Percentiles rank a stretch among this genome's conserved stretches.
These are phyloP conservation scores for Phasia obesa DNA, from an alignment of 2,888 invertebrate genomes.

Conservation along the genomic window DNA sequence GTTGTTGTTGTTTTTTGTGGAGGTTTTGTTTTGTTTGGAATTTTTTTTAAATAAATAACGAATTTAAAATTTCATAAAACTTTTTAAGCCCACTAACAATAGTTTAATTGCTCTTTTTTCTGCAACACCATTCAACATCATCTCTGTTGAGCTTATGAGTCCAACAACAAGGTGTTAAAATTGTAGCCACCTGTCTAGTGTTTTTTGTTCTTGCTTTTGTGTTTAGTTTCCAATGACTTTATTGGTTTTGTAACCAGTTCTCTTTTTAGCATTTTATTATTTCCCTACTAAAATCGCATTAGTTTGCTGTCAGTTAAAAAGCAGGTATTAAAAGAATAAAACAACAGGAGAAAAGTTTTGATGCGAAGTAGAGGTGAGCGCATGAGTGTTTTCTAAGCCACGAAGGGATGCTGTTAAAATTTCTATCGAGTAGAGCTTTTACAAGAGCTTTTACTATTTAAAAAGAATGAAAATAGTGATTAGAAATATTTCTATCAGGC, in stretches of 20 bases:
- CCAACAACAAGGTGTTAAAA: constrained; percentile 48
- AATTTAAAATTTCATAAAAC: constrained; percentile 40
- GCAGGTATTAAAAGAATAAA: constrained; percentile 17
- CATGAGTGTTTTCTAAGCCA: not conserved
- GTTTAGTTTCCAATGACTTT: constrained; percentile 32
- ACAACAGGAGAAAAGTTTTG: not conserved
- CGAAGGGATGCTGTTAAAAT: too few species aligned
- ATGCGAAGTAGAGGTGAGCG: not conserved
- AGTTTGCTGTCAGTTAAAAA: constrained; percentile 41
- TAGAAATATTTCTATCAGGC: too few species aligned
- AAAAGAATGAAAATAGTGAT: too few species aligned
- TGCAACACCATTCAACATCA: not conserved
- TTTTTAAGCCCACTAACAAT: constrained; percentile 50
- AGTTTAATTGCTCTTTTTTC: constrained; percentile 42
- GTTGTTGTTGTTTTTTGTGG: not conserved
- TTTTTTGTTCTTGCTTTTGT: constrained; percentile 7
- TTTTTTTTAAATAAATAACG: constrained; percentile 44
- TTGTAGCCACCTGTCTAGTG: constrained; percentile 27
- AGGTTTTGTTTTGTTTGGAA: too few species aligned
- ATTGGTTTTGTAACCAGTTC: constrained; percentile 23
- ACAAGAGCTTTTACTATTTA: too few species aligned
- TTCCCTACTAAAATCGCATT: constrained; percentile 24
- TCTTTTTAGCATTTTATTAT: constrained; percentile 15
- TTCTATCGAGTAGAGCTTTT: too few species aligned
- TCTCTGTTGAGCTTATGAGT: constrained; percentile 25